Evolutionary conservation across 2,113 vertebrate genomes (phyloP).

Genomic region (Brachypodius melanocephalos): DNA sequence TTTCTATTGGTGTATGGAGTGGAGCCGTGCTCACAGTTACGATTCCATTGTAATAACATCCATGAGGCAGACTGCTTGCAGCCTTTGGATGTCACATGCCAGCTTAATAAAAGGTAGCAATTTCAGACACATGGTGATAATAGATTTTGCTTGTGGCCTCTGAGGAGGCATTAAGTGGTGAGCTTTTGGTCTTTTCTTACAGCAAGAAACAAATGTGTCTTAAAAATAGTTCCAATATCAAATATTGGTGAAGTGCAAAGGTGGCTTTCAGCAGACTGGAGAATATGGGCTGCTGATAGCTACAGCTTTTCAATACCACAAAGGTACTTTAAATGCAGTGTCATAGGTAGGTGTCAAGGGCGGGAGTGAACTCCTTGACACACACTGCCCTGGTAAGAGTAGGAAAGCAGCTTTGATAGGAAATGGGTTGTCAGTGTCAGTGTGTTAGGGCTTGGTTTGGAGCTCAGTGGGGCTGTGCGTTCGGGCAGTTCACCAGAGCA

Average conservation of each 20-base stretch:
- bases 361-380: neutral
- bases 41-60: neutral
- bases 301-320: neutral
- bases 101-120: neutral
- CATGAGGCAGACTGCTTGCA: neutral
- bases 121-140: neutral
- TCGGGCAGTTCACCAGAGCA: neutral
- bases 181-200: conserved; percentile 15
- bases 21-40: rapidly evolving
- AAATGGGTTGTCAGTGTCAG: neutral
- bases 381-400: neutral
- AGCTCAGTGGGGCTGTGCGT: rapidly evolving
- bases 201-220: neutral
- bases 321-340: neutral
- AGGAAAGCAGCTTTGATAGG: neutral
- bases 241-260: neutral
- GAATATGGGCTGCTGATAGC: neutral
- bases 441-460: neutral
- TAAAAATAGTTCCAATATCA: neutral
- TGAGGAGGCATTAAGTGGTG: neutral
- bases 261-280: neutral
- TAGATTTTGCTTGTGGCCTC: neutral
- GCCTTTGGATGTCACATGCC: neutral
- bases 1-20: neutral
- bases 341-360: neutral